Evolutionary conservation across 2,797 vertebrate species (phyloP).

Genomic region (Sebastes steindachneri): DNA sequence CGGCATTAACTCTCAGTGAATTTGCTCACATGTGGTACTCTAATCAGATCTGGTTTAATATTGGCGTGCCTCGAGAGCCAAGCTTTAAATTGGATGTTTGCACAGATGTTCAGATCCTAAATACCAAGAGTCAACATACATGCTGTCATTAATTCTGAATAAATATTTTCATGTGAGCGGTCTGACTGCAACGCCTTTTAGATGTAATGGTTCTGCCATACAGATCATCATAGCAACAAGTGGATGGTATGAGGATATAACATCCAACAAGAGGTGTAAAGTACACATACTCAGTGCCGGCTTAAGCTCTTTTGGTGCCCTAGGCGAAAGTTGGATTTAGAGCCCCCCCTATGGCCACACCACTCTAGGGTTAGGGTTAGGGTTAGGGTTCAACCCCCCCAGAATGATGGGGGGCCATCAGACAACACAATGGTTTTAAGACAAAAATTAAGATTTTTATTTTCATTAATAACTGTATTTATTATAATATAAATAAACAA

Average conservation of each 20-base stretch:
- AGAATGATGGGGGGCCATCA: no score
- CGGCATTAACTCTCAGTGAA: not conserved
- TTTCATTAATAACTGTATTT: no score
- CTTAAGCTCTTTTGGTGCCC: no score
- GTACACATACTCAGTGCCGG: not conserved
- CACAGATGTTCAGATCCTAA: not conserved
- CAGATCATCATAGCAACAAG: conserved; percentile 44
- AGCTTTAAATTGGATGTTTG: conserved; percentile 18
- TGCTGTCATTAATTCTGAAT: conserved; percentile 8
- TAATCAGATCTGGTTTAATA: not conserved
- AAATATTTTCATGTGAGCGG: not conserved
- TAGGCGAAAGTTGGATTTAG: no score
- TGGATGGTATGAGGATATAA: conserved; percentile 10
- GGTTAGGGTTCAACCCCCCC: no score
- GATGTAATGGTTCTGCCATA: not conserved
- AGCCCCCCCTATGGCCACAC: no score
- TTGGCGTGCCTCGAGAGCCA: not conserved
- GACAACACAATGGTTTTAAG: no score
- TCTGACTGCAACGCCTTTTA: not conserved
- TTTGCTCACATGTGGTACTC: not conserved
- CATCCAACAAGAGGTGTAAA: conserved; percentile 4
- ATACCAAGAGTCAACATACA: conserved; percentile 17
- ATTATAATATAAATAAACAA: no score
- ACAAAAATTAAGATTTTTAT: no score
- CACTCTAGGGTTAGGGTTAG: no score